These are phyloP conservation scores for Hirundo rustica DNA, from an alignment of 2,797 vertebrate species.

Conservation along the genomic window DNA sequence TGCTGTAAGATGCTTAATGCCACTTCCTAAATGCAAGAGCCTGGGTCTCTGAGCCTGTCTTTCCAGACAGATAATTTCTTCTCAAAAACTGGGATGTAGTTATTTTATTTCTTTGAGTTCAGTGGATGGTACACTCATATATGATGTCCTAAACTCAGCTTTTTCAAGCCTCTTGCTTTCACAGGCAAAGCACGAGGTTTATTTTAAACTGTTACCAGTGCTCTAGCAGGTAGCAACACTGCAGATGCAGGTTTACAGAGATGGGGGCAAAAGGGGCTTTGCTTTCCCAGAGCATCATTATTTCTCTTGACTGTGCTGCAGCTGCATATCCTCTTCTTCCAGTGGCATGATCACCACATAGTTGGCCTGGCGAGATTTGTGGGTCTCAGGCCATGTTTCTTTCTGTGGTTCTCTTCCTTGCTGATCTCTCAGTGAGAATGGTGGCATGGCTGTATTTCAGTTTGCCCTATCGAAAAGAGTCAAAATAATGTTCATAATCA, in stretches of 20 bases:
- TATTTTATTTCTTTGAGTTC: background rate
- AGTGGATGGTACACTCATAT: background rate
- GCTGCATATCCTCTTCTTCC: background rate
- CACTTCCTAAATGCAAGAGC: background rate
- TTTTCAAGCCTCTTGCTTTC: background rate
- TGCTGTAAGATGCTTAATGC: background rate
- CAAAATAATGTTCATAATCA: background rate
- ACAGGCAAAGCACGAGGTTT: fast-evolving
- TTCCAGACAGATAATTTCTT: background rate
- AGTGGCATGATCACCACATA: background rate
- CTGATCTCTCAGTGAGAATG: background rate
- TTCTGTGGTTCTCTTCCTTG: background rate
- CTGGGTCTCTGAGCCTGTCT: background rate
- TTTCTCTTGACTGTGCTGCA: background rate
- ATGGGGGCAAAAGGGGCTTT: background rate
- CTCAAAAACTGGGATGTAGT: background rate
- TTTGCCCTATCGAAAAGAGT: background rate
- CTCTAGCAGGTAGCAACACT: background rate
- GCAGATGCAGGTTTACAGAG: background rate
- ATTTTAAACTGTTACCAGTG: background rate
- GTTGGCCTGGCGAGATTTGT: background rate
- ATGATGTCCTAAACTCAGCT: background rate
- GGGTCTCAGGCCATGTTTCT: background rate
- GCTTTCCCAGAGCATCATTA: background rate
- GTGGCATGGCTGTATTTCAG: background rate